Conservation (phyloP, 2,888 invertebrate genomes). For the Acronicta alni region DNA sequence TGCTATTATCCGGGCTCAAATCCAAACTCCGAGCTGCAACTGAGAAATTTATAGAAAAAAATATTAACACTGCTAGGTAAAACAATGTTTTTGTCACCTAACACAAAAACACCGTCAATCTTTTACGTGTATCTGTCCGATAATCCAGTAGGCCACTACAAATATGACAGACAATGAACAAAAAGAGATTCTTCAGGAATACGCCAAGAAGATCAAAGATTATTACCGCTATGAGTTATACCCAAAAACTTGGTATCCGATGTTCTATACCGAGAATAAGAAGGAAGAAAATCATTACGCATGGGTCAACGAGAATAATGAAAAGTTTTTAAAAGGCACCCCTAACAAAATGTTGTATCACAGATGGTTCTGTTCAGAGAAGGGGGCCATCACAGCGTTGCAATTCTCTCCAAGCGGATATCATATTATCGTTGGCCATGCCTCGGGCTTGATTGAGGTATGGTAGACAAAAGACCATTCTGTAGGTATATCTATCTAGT, state of each 20-base stretch:
- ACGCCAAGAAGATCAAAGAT: slow-evolving; percentile 55
- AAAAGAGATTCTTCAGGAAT: slow-evolving; percentile 65
- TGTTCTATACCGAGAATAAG: slow-evolving; percentile 66
- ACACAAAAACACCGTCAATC: neutral
- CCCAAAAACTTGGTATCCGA: slow-evolving; percentile 74
- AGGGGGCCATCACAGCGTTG: slow-evolving; percentile 75
- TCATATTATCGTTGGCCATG: slow-evolving; percentile 81
- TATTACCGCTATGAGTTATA: slow-evolving; percentile 68
- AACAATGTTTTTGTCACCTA: neutral
- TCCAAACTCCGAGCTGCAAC: too few relatives aligned
- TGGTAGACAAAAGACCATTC: neutral
- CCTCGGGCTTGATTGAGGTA: slow-evolving; percentile 87
- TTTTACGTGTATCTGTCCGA: neutral
- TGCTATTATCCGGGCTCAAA: too few relatives aligned
- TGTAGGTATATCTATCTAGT: too few relatives aligned
- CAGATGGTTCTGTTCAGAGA: slow-evolving; percentile 75
- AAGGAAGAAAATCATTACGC: slow-evolving; percentile 52
- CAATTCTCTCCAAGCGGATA: slow-evolving; percentile 81
- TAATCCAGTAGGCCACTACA: slow-evolving; percentile 49
- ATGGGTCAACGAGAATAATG: slow-evolving; percentile 72
- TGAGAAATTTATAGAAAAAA: too few relatives aligned
- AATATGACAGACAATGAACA: slow-evolving; percentile 44
- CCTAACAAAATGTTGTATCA: slow-evolving; percentile 70
- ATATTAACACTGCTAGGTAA: too few relatives aligned
- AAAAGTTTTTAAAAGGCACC: slow-evolving; percentile 69